These are phyloP conservation scores for Catharus bicknelli DNA, from an alignment of 2,113 vertebrate species.

Conservation along the genomic window DNA sequence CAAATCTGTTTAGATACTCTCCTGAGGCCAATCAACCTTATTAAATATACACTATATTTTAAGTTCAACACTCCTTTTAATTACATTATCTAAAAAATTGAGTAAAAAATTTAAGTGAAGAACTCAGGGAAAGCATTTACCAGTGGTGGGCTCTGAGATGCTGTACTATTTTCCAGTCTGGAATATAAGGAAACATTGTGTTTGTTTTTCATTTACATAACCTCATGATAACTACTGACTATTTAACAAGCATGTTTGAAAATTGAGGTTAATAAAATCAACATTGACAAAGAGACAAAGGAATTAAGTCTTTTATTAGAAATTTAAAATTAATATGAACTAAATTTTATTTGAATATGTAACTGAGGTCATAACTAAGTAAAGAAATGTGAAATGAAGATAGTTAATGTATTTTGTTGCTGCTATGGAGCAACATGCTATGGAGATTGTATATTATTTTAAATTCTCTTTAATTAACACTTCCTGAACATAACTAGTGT, in stretches of 20 bases:
- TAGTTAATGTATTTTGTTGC: neutral
- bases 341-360: neutral
- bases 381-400: conserved; percentile 1
- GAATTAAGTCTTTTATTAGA: conserved; percentile 33
- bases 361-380: neutral
- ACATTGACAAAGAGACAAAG: neutral
- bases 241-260: conserved; percentile 8
- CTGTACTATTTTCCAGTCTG: neutral
- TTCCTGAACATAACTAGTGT: neutral
- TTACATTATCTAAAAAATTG: neutral
- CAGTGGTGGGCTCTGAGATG: neutral
- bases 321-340: neutral
- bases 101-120: neutral
- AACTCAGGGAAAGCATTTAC: neutral
- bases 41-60: neutral
- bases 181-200: neutral
- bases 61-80: neutral
- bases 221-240: neutral
- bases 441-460: neutral
- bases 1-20: neutral
- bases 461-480: conserved; percentile 27
- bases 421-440: neutral
- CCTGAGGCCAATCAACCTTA: neutral
- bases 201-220: conserved; percentile 21
- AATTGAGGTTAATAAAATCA: conserved; percentile 19